phyloP scores from a whole-genome alignment of 64 coral and sea anemone species.

The Stichodactyla helianthus region DNA sequence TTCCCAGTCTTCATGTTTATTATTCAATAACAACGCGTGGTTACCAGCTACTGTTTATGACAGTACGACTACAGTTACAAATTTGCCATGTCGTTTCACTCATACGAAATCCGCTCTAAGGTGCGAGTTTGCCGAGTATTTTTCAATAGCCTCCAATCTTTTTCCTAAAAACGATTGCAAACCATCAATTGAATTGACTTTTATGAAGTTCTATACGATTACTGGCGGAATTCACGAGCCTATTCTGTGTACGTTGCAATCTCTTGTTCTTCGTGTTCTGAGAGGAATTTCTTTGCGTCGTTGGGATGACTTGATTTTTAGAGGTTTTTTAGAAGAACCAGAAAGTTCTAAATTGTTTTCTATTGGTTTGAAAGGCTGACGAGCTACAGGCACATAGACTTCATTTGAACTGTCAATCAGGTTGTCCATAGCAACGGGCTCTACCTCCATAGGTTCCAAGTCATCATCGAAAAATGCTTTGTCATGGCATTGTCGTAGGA shows the following conservation, averaged over 20 bases:
- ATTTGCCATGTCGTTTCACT: neutral
- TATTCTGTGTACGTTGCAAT: neutral
- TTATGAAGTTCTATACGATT: neutral
- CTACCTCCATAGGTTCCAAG: conserved; percentile 67
- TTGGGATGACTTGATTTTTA: neutral
- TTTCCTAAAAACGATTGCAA: neutral
- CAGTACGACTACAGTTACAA: too few species aligned
- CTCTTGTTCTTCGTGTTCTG: conserved; percentile 13
- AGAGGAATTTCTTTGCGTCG: conserved; percentile 24
- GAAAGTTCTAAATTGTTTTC: conserved; percentile 40
- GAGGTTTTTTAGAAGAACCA: neutral
- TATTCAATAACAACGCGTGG: too few species aligned
- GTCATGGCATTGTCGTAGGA: conserved; percentile 48
- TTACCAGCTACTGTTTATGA: too few species aligned
- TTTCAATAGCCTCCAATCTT: neutral
- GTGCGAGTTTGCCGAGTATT: neutral
- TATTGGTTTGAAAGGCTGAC: conserved; percentile 63
- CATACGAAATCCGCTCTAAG: neutral
- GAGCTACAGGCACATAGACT: conserved; percentile 48
- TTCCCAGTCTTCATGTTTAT: too few species aligned
- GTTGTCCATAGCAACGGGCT: conserved; percentile 50
- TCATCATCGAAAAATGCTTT: conserved; percentile 54
- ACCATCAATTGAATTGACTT: neutral
- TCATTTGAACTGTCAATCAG: conserved; percentile 61
- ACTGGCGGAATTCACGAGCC: neutral